phyloP scores from a whole-genome alignment of 2,888 invertebrate genomes.

The Nymphalis urticae region DNA sequence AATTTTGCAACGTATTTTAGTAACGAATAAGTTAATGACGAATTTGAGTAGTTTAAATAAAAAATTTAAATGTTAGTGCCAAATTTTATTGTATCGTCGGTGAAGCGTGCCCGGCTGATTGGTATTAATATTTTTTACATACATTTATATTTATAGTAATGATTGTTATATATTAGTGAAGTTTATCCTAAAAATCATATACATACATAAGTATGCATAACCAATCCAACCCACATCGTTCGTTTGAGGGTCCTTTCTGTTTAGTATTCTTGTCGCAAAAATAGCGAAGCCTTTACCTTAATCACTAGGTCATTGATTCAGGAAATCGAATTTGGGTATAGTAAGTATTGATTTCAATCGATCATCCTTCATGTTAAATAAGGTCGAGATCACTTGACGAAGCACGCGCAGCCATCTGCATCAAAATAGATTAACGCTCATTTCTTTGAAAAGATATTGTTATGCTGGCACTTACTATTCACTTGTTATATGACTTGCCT shows the following conservation, averaged over 20 bases:
- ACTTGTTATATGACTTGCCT: conserved; percentile 3
- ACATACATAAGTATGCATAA: neutral
- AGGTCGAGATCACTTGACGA: conserved; percentile 46
- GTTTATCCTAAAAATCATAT: conserved; percentile 1
- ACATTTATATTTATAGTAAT: conserved; percentile 12
- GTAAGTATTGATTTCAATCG: conserved; percentile 35
- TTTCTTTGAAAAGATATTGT: conserved; percentile 24
- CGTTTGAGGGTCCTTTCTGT: conserved; percentile 7
- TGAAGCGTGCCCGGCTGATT: conserved; percentile 28
- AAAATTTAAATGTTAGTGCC: conserved; percentile 22
- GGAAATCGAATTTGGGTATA: conserved; percentile 56
- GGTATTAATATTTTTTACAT: conserved; percentile 21
- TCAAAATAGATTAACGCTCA: conserved; percentile 50
- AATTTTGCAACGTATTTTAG: neutral
- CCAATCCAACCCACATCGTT: conserved; percentile 17
- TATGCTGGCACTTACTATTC: conserved; percentile 9
- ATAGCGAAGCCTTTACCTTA: conserved; percentile 41
- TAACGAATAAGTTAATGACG: neutral
- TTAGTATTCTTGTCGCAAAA: conserved; percentile 36
- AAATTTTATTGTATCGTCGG: neutral
- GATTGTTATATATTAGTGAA: neutral
- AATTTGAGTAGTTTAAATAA: conserved; percentile 7
- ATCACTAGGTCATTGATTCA: conserved; percentile 49
- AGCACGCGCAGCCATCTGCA: conserved; percentile 57
- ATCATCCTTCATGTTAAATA: conserved; percentile 37